phyloP scores from a whole-genome alignment of 2,113 vertebrate species.

The Todiramphus saurophagus region DNA sequence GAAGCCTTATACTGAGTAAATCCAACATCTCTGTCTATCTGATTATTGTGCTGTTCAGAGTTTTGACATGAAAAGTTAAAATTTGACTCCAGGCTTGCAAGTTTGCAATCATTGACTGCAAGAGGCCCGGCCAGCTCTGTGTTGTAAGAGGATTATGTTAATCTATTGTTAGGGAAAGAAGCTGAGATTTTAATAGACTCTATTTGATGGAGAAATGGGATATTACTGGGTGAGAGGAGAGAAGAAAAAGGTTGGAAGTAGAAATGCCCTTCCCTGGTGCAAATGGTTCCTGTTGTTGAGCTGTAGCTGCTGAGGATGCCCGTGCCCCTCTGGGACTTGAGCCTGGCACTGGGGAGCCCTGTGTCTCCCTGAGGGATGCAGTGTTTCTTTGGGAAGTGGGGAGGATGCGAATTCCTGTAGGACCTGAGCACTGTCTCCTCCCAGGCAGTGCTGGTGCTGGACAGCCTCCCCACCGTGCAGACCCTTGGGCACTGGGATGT shows the following conservation, averaged over 20 bases:
- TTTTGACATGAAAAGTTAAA: not conserved
- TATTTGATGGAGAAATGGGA: not conserved
- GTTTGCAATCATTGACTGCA: not conserved
- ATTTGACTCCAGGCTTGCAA: not conserved
- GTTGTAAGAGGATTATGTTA: not conserved
- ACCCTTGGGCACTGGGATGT: fast-evolving
- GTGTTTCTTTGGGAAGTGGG: fast-evolving
- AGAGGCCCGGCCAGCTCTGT: not conserved
- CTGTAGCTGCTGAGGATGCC: not conserved
- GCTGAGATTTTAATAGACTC: not conserved
- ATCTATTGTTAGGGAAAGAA: slow-evolving; percentile 1
- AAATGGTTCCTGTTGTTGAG: not conserved
- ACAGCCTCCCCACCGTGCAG: fast-evolving
- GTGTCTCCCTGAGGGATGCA: not conserved
- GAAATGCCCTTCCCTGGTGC: not conserved
- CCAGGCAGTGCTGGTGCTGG: not conserved
- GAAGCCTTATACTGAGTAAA: not conserved
- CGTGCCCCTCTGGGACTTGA: not conserved
- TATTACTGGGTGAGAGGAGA: not conserved
- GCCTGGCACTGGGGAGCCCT: not conserved
- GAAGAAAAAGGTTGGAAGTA: not conserved
- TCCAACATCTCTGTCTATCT: not conserved
- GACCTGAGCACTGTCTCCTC: fast-evolving
- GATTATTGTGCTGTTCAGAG: not conserved
- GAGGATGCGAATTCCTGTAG: not conserved